Evolutionary conservation across 2,797 vertebrate genomes (phyloP), one percentile per base, ranked within the genome.

Genomic region (Hemitrygon akajei): DNA sequence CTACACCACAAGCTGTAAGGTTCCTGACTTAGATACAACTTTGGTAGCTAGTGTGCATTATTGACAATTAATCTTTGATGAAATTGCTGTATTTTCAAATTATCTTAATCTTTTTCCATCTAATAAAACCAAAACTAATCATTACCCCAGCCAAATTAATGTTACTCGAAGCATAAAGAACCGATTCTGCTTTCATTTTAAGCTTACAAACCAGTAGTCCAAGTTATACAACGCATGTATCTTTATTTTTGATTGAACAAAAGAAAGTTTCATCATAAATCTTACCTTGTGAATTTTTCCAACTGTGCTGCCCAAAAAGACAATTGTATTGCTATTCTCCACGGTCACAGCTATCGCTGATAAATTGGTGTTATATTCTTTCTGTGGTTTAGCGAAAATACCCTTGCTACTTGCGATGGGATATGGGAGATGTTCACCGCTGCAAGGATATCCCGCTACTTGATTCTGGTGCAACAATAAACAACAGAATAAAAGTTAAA

Each of bases 261-360:
- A 84, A 0, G 94, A 79, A 87, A 82, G 14, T 80, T 66, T 63
- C 89, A 93, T 91, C 93, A 94, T 94, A 25, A 73, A 89, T 94
- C 81, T 95, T 96, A 99, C 98, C 98, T 99, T 98, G 80, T 97
- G 96, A 94, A 99, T 97, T 94, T 97, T 97, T 93, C 98, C 98
- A 27, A 97, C 95, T 0, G 95, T 97, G 0, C 97, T 98, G 63
- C 99, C 99, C 95, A 99, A 95, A 94, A 99, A 99, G 77, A 97
- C 98, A 10, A 99, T 95, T 0, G 97, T 98, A 95, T 99, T 97
- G 27, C 97, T 96, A 0, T 98, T 97, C 95, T 99, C 98, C 40
- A 98, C 96, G 0, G 97, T 96, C 27, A 99, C 97, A 0, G 97
- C 97, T 95, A 99, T 98, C 0, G 98, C 97, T 0, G 98, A 98